Percentiles rank a stretch among this genome's conserved stretches.
phyloP scores from a whole-genome alignment of 2,113 vertebrate species.

The Sporophila hypoxantha region DNA sequence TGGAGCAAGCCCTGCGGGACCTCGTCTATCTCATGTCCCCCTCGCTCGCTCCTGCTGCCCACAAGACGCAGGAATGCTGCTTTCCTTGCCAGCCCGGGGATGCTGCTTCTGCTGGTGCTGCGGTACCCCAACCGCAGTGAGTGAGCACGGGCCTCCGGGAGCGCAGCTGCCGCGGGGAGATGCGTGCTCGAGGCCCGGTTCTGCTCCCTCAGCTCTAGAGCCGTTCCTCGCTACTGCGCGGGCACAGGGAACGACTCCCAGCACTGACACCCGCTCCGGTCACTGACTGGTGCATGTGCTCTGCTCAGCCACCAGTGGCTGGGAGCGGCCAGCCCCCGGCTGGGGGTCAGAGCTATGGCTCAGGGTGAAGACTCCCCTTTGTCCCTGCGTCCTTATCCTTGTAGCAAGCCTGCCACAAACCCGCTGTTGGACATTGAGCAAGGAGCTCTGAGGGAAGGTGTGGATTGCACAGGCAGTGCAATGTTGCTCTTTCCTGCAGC shows the following conservation, averaged over 20 bases:
- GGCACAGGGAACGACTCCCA: neutral
- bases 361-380: neutral
- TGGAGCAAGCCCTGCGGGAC: neutral
- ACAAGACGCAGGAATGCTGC: neutral
- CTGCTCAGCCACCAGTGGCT: neutral
- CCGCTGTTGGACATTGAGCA: neutral
- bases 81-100: neutral
- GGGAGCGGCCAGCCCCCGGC: neutral
- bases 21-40: neutral
- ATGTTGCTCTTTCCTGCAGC: constrained; percentile 52
- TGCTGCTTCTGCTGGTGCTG: neutral
- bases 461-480: neutral
- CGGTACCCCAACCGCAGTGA: neutral
- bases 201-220: neutral
- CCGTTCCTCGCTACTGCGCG: neutral
- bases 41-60: neutral
- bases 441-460: neutral
- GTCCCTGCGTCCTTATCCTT: neutral
- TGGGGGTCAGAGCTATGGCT: neutral
- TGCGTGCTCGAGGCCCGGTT: neutral
- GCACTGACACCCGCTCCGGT: neutral
- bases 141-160: neutral
- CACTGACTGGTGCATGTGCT: neutral
- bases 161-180: neutral
- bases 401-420: neutral